Base-by-base conservation (phyloP, 2,797 vertebrate species). In the Epinephelus coioides region DNA sequence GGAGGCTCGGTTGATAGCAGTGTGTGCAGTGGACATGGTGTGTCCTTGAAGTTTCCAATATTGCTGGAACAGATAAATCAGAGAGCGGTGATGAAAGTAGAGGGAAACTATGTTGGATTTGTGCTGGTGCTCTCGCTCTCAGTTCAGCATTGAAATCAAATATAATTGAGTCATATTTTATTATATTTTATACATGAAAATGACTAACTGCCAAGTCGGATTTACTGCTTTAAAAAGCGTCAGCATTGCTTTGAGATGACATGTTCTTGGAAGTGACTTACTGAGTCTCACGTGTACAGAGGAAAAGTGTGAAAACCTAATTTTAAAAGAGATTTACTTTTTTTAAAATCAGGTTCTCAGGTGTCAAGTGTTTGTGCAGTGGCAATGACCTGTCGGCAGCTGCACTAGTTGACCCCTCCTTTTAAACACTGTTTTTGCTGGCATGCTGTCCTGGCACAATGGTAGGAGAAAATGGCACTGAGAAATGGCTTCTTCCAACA, bases 11-110 rank as follows among this genome's bases (percentile, higher is more conserved):
- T 69, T 73, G 87, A 82, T 67, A 72, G 79, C 77, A 56, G 49
- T 51, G 57, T 17, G 63, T 72, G 73, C 65, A 62, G 73, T 68
- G 65, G 47, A 46, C 43, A 30, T 64, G 71, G 21, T 46, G n/a
- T 67, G 73, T 81, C 86, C 79, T 83, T 80, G 67, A 82, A 79
- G 84, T 68, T 83, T 56, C 71, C 83, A 71, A 81, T 83, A 79
- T 34, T 62, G 30, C 69, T 50, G n/a, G 72, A 61, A n/a, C 53
- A 64, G 79, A 81, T 67, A 72, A 90, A 86, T 27, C 21, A 50
- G n/a, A 69, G 25, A 66, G 47, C 47, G 60, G 38, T 49, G 57
- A 34, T 53, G 60, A 60, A 68, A 78, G 57, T 17, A 10, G 55
- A 65, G 59, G 7, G 44, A 61, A 60, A 61, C 46, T 43, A n/a